phyloP scores from a whole-genome alignment of 2,888 invertebrate genomes.

The Coronaproctus castanopsis region DNA sequence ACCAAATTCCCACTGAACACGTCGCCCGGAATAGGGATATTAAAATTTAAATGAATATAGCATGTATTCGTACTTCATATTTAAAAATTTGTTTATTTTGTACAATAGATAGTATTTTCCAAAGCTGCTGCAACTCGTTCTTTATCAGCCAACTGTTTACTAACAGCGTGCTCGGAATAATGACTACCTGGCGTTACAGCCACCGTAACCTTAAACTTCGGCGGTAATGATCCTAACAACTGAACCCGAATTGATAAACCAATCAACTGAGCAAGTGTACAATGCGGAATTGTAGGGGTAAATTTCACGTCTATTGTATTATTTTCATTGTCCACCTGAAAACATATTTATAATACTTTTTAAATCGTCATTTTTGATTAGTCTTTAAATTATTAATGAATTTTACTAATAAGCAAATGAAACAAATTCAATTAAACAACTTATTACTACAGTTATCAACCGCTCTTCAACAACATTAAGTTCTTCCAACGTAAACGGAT shows the following conservation, averaged over 20 bases:
- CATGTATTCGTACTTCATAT: too few species aligned
- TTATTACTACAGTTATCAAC: slow-evolving; percentile 41
- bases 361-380: too few species aligned
- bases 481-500: slow-evolving; percentile 86
- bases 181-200: slow-evolving; percentile 82
- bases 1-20: too few species aligned
- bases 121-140: slow-evolving; percentile 93
- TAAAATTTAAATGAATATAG: too few species aligned
- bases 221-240: slow-evolving; percentile 60
- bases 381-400: too few species aligned
- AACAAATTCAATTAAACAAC: too few species aligned
- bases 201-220: slow-evolving; percentile 68
- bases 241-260: slow-evolving; percentile 74
- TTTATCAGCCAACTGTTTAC: slow-evolving; percentile 94
- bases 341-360: too few species aligned
- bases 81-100: too few species aligned
- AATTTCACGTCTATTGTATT: slow-evolving; percentile 58
- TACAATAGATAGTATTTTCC: too few species aligned
- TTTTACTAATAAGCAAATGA: too few species aligned
- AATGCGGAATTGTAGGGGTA: slow-evolving; percentile 96
- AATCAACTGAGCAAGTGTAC: slow-evolving; percentile 91
- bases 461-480: slow-evolving; percentile 76
- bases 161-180: slow-evolving; percentile 75
- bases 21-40: too few species aligned
- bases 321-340: slow-evolving; percentile 46